Base-by-base conservation (phyloP, 2,888 invertebrate species). In the Athalia rosae region DNA sequence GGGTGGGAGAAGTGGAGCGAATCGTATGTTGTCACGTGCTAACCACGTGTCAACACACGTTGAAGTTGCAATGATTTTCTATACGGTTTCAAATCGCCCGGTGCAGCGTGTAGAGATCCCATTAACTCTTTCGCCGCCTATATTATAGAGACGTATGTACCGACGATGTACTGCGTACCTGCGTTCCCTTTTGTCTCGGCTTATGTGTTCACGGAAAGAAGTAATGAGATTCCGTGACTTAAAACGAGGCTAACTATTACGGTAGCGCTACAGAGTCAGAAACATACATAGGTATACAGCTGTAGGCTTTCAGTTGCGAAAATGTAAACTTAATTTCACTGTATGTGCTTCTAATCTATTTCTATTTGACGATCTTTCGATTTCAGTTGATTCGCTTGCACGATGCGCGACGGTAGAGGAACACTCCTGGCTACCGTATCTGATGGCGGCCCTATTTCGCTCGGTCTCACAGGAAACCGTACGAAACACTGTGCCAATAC, bases 141-240 rank as follows among this genome's bases (percentile, higher is more conserved):
- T 43, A 28, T 28, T 28, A 74, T 28, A 74, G 8, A 48, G 61
- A 48, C 53, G 28, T 62, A 74, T 48, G 62, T 48, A 74, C 62
- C 7, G 61, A 11, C 28, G 11, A 41, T 6, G 61, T 4, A 48
- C 41, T 43, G 13, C 11, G 61, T 50, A 41, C 61, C 61, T 61
- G 28, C 62, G 48, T 43, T 74, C 15, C 28, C 45, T 74, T 74
- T 74, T 74, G 61, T 61, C 61, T 62, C 50, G 61, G 61, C n/a
- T 61, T 50, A n/a, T 13, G 50, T 56, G 45, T 71, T 58, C 58
- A 71, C 48, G 61, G 53, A 9, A 41, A 61, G 59, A 48, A 59
- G 47, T 74, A 62, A 74, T 74, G 61, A 74, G 59, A 74, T 74
- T 61, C 28, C 73, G 73, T 61, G 73, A 48, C 61, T 69, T 56